A percentile compares a stretch with the other conserved stretches of the same genome.
phyloP scores from a whole-genome alignment of 2,888 invertebrate species.

The Diloba caeruleocephala region DNA sequence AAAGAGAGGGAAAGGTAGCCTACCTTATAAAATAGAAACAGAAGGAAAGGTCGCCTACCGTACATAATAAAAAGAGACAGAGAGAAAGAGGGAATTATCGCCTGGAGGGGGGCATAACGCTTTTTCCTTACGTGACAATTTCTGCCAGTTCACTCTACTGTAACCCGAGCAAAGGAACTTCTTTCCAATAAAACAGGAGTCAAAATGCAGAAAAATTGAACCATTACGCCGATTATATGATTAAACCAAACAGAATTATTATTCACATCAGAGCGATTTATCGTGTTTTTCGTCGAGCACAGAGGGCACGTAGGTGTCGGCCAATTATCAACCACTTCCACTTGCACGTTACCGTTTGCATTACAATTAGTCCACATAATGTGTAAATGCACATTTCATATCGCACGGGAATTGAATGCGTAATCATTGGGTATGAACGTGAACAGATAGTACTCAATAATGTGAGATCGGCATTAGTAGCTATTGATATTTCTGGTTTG shows the following conservation, averaged over 20 bases:
- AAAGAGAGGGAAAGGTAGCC: too few relatives aligned
- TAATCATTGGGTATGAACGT: constrained; percentile 40
- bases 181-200: too few relatives aligned
- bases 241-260: constrained; percentile 41
- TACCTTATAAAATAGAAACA: too few relatives aligned
- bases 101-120: too few relatives aligned
- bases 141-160: too few relatives aligned
- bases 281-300: constrained; percentile 40
- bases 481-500: constrained; percentile 7
- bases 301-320: constrained; percentile 43
- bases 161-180: too few relatives aligned
- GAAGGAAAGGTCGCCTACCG: too few relatives aligned
- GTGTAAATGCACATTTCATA: constrained; percentile 69
- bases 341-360: constrained; percentile 59
- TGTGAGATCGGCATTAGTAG: constrained; percentile 34
- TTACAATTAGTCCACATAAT: constrained; percentile 68
- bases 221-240: constrained; percentile 32
- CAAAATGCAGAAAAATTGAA: constrained; percentile 21
- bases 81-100: too few relatives aligned
- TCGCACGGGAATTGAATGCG: constrained; percentile 58
- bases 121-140: too few relatives aligned
- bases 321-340: constrained; percentile 53
- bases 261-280: constrained; percentile 46
- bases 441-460: constrained; percentile 26
- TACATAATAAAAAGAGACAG: too few relatives aligned